phyloP scores from a whole-genome alignment of 2,888 invertebrate species.

The Lasioglossum figueresi region DNA sequence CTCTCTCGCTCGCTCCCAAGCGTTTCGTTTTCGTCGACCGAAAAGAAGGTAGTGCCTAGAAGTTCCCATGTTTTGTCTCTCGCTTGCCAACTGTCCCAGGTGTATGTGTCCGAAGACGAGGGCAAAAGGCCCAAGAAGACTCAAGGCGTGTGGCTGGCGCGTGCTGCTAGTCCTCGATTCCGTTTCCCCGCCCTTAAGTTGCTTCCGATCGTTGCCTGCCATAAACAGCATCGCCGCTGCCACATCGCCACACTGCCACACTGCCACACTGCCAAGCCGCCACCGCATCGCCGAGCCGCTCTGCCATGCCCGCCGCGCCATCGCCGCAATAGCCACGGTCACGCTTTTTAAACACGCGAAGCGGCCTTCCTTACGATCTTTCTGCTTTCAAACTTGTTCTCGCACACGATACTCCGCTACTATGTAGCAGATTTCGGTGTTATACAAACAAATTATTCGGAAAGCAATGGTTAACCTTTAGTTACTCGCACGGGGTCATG shows the following conservation, averaged over 20 bases:
- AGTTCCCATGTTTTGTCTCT: slow-evolving; percentile 70
- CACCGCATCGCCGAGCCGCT: slow-evolving; percentile 48
- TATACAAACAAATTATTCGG: too few species aligned
- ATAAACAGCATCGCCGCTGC: slow-evolving; percentile 57
- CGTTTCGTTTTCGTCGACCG: slow-evolving; percentile 35
- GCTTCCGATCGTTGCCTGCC: slow-evolving; percentile 74
- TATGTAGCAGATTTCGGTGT: too few species aligned
- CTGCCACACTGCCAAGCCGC: slow-evolving; percentile 42
- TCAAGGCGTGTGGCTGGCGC: slow-evolving; percentile 83
- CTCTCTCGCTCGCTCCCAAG: not conserved
- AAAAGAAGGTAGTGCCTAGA: slow-evolving; percentile 62
- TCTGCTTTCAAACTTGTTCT: not conserved
- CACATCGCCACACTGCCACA: slow-evolving; percentile 55
- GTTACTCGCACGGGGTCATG: too few species aligned
- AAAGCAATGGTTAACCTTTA: too few species aligned
- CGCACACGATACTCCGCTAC: not conserved
- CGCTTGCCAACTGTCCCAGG: slow-evolving; percentile 84
- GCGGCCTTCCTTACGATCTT: not conserved
- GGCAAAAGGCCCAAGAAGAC: slow-evolving; percentile 65
- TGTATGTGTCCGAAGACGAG: slow-evolving; percentile 70
- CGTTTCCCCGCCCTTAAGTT: slow-evolving; percentile 74
- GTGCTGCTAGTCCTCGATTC: slow-evolving; percentile 79
- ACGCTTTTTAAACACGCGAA: slow-evolving; percentile 70
- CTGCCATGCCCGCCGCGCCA: slow-evolving; percentile 44
- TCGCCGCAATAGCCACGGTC: slow-evolving; percentile 62